Conservation (phyloP, 2,797 vertebrate genomes). For the Taenioides sp. region DNA sequence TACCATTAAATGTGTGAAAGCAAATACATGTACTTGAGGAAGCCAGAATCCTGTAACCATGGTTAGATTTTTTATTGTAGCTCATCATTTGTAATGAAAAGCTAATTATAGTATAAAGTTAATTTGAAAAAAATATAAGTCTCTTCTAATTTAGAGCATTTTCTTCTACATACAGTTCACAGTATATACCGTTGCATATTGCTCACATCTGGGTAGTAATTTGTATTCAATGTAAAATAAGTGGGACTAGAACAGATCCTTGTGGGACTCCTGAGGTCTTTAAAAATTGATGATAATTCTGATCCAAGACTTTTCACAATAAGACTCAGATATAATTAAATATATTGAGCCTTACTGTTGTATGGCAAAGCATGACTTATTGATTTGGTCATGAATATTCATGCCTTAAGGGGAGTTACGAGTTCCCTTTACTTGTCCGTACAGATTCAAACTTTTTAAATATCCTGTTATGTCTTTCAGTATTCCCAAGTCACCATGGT, state of each 20-base stretch:
- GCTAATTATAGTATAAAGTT: neutral
- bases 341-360: neutral
- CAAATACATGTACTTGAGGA: neutral
- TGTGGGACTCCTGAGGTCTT: neutral
- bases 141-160: neutral
- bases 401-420: neutral
- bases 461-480: neutral
- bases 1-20: neutral
- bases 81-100: neutral
- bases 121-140: neutral
- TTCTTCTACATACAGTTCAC: neutral
- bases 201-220: neutral
- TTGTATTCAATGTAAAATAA: neutral
- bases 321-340: neutral
- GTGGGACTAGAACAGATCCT: neutral
- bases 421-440: neutral
- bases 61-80: neutral
- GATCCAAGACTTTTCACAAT: neutral
- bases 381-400: neutral
- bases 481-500: neutral
- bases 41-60: neutral
- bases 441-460: neutral
- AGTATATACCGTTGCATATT: neutral
- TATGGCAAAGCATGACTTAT: neutral
- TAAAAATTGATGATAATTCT: slow-evolving; percentile 1